Base-by-base conservation (phyloP, 2,113 vertebrate species). In the Stigmatopora nigra region DNA sequence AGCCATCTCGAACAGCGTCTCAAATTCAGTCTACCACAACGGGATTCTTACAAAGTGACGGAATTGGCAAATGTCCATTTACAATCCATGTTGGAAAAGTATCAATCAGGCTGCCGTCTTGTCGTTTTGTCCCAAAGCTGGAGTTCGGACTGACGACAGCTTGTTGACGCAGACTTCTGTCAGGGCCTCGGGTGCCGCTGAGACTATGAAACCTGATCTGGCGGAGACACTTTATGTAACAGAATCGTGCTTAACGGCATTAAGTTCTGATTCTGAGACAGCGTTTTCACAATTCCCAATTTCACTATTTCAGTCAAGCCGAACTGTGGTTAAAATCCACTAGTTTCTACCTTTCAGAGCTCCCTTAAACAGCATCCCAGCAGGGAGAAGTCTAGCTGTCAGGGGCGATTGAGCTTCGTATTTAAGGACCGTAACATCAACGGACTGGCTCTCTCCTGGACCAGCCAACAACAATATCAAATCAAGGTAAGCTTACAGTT, bases 401-500 rank as follows among this genome's bases (percentile, higher is more conserved):
- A 61, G 59, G 19, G 38, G 12, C n/a, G 15, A 46, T 61, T 61
- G 38, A 61, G 59, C 17, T 60, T 15, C 31, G 13, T 31, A 3
- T 14, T 19, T 17, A 60, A 41, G 36, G 36, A 60, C 58, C 10
- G 58, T 60, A 17, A 45, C 59, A 61, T 38, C 59, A 45, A 61
- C 20, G n/a, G 20, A 44, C 17, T 44, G 10, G 36, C 36, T 19
- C 22, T 56, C 53, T 31, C 22, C 53, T 56, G 22, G 53, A 56
- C 53, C 22, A 8, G 53, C 53, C 53, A 56, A 56, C 38, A 61
- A 44, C 58, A 61, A 61, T 61, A 61, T n/a, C n/a, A 6, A 61
- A 38, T 61, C 58, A 19, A 19, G 67, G 76, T 80, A 82, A 86
- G 74, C 53, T 14, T 0, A 31, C 25, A 31, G 38, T 45, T 45